A percentile compares a stretch with the other conserved stretches of the same genome.
These are phyloP conservation scores for Poecile atricapillus DNA, from an alignment of 2,113 vertebrate species.

Conservation along the genomic window DNA sequence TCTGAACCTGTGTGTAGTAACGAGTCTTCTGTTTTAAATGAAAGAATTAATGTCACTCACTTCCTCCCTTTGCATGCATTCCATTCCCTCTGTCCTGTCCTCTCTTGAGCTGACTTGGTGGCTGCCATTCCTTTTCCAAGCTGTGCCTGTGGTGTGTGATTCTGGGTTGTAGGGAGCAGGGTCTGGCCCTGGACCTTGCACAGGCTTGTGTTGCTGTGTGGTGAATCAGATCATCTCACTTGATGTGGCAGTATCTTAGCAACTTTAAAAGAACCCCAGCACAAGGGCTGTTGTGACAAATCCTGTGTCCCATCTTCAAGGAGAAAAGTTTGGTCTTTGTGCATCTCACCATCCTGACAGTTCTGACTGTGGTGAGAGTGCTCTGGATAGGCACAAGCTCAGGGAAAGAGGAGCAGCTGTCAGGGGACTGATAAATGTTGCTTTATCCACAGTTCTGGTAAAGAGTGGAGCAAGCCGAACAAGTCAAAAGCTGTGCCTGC, in stretches of 20 bases:
- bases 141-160: background rate
- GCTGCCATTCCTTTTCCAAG: background rate
- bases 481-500: background rate
- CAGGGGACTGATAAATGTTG: background rate
- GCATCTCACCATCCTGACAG: background rate
- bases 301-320: background rate
- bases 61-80: background rate
- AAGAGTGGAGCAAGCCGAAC: background rate
- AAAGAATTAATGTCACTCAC: background rate
- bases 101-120: background rate
- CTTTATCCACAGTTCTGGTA: background rate
- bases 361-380: background rate
- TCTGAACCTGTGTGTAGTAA: background rate
- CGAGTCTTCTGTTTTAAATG: background rate
- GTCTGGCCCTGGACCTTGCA: background rate
- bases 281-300: background rate
- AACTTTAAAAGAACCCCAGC: background rate
- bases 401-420: background rate
- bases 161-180: background rate
- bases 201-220: background rate
- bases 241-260: accelerated
- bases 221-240: background rate
- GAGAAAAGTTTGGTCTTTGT: background rate
- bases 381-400: background rate
- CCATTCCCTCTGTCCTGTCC: accelerated